Conservation (phyloP, 1,140 invertebrate genomes). For the Pogonomyrmex barbatus region DNA sequence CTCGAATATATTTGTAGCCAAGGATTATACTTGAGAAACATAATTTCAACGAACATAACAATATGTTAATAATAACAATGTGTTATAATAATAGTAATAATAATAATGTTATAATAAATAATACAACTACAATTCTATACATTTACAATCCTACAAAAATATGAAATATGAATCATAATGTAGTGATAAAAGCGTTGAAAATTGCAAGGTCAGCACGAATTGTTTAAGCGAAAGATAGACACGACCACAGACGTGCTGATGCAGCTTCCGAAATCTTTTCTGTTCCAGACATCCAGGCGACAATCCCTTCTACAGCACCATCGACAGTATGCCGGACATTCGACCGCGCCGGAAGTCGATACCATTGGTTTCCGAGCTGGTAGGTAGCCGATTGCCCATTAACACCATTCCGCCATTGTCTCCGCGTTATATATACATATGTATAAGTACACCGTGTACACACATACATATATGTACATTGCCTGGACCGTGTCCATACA, state of each 20-base stretch:
- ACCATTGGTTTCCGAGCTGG: slow-evolving; percentile 99
- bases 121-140: too few relatives aligned
- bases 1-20: background rate
- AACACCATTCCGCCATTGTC: slow-evolving; percentile 57
- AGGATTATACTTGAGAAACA: background rate
- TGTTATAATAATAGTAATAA: too few relatives aligned
- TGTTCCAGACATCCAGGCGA: slow-evolving; percentile 94
- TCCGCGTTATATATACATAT: slow-evolving; percentile 64
- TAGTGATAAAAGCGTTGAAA: background rate
- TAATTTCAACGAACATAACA: background rate
- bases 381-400: slow-evolving; percentile 89
- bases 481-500: slow-evolving; percentile 69
- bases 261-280: slow-evolving; percentile 49
- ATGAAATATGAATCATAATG: background rate
- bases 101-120: too few relatives aligned
- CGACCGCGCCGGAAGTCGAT: slow-evolving; percentile 98
- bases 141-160: too few relatives aligned
- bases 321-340: slow-evolving; percentile 99
- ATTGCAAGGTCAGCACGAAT: background rate
- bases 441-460: slow-evolving; percentile 63
- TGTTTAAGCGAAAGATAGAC: background rate
- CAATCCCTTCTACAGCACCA: slow-evolving; percentile 99
- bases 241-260: background rate
- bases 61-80: background rate
- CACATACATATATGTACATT: slow-evolving; percentile 70